Conservation (phyloP, 2,113 vertebrate species). For the Oceanites oceanicus region DNA sequence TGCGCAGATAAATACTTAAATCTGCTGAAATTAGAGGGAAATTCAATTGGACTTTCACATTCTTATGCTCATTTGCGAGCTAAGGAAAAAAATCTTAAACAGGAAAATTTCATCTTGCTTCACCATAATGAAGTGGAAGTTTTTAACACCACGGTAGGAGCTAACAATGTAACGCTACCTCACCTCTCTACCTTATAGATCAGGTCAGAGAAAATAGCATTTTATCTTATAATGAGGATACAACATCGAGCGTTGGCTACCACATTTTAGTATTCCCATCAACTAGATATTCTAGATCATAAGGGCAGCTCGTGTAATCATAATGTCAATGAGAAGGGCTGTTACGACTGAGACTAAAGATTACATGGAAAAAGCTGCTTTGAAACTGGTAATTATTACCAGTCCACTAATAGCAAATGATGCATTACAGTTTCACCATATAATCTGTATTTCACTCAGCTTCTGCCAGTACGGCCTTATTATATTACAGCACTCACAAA, state of each 20-base stretch:
- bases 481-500: constrained; percentile 73
- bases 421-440: constrained; percentile 77
- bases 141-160: constrained; percentile 21
- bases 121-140: constrained; percentile 31
- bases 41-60: constrained; percentile 42
- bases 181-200: constrained; percentile 59
- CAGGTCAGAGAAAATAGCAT: constrained; percentile 77
- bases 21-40: constrained; percentile 25
- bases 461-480: constrained; percentile 59
- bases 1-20: constrained; percentile 19
- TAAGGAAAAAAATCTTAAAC: neutral
- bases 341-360: constrained; percentile 81
- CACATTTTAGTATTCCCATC: constrained; percentile 78
- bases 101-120: constrained; percentile 32
- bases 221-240: constrained; percentile 77
- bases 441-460: constrained; percentile 79
- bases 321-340: constrained; percentile 84
- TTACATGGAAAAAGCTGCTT: constrained; percentile 79
- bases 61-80: constrained; percentile 31
- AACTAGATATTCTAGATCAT: constrained; percentile 78
- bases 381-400: constrained; percentile 86
- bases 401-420: constrained; percentile 85
- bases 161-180: constrained; percentile 52
- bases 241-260: constrained; percentile 68
- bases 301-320: constrained; percentile 80